Base-by-base conservation (phyloP, 1,140 invertebrate genomes). In the Psilanteris sp. region DNA sequence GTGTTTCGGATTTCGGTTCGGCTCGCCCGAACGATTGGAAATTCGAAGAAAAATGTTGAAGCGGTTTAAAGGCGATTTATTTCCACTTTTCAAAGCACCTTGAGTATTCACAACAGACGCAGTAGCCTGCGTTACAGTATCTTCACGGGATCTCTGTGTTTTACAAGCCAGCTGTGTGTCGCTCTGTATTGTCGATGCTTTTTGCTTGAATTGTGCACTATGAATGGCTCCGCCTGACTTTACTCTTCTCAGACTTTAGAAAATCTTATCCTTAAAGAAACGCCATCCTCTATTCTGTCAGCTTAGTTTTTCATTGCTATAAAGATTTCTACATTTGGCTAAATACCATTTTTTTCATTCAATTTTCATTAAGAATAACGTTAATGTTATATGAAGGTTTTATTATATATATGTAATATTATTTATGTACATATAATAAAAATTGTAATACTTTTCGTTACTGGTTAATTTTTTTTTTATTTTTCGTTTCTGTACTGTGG, bases 71-170 rank as follows among this genome's bases (percentile, higher is more conserved):
- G 70, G 59, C 54, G 72, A 79, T 81, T 79, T 79, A 78, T 77
- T 78, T 73, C 48, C 43, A 75, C 55, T 76, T 74, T 68, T 43
- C 39, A 55, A 59, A 61, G 50, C 46, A 55, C 43, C 61, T 66
- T 48, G 61, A 75, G 48, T 44, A 72, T 48, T 66, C 54, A 79
- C 67, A 71, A 79, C 67, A 68, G 67, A 57, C 70, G 59, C 74
- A 74, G 70, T 79, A 77, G 64, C 55, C 72, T 34, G 48, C 36
- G 57, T 48, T 64, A 43, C 52, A 67, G 79, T 83, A 86, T 87
- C 85, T 86, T 87, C 81, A 81, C 87, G 68, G 83, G 81, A 88
- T 88, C 83, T 87, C 79, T 79, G 66, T 88, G 83, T 87, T 88
- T 87, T 87, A 88, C 83, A 85, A 83, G 83, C 77, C 85, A 87